Percentiles rank a stretch among this genome's conserved stretches.
These are phyloP conservation scores for Hyperoodon ampullatus DNA, from an alignment of 2,113 vertebrate species.

Conservation along the genomic window DNA sequence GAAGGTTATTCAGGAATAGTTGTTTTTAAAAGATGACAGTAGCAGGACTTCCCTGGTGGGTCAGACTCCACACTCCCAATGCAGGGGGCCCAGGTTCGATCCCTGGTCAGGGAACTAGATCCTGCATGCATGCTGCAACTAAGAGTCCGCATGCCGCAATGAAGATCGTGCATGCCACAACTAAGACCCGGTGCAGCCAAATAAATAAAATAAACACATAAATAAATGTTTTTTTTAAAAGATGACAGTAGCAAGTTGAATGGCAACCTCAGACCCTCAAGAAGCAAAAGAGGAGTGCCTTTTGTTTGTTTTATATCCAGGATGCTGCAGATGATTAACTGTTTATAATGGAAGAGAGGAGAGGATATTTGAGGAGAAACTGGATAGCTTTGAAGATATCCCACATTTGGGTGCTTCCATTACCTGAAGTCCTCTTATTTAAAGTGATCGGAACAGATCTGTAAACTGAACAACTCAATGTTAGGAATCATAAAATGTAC, in stretches of 20 bases:
- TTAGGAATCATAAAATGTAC: background rate
- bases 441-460: background rate
- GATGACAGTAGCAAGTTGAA: background rate
- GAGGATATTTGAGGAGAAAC: conserved; percentile 10
- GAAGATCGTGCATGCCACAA: too few relatives aligned
- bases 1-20: background rate
- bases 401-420: background rate
- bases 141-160: too few relatives aligned
- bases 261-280: background rate
- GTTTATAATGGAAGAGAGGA: background rate
- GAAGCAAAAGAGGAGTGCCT: background rate
- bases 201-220: too few relatives aligned
- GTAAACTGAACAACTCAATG: background rate
- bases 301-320: conserved; percentile 21
- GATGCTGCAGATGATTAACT: background rate
- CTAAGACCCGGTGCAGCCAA: too few relatives aligned
- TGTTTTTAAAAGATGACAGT: background rate
- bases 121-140: too few relatives aligned
- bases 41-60: background rate
- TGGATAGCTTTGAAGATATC: background rate
- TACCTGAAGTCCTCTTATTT: background rate
- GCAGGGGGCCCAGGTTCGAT: too few relatives aligned
- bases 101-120: too few relatives aligned
- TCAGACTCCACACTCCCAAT: too few relatives aligned
- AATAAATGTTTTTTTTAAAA: background rate